Percentiles rank a stretch among this genome's conserved stretches.
phyloP scores from a whole-genome alignment of 2,113 vertebrate species.

The Sardina pilchardus region DNA sequence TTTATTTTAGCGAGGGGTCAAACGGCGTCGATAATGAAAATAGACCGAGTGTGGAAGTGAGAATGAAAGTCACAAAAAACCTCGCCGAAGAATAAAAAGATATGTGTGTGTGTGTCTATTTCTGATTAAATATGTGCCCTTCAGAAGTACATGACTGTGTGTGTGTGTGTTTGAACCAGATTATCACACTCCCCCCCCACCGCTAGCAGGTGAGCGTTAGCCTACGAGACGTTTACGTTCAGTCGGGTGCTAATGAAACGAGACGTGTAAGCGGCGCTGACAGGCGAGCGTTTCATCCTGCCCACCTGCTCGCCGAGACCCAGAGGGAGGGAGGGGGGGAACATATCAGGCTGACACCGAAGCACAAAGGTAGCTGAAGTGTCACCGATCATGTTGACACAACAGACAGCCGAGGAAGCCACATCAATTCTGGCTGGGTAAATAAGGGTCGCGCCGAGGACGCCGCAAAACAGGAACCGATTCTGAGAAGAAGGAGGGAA shows the following conservation, averaged over 20 bases:
- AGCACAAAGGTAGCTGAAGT: not conserved
- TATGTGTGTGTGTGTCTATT: constrained; percentile 31
- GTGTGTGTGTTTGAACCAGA: constrained; percentile 41
- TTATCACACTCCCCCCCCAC: not conserved
- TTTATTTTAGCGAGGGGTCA: constrained; percentile 70
- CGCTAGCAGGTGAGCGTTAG: not conserved
- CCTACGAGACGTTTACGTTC: not conserved
- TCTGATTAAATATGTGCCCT: not conserved
- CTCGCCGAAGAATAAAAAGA: constrained; percentile 51
- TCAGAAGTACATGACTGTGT: not conserved
- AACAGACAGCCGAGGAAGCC: constrained; percentile 8
- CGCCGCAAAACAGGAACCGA: constrained; percentile 54
- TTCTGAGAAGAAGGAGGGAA: constrained; percentile 55
- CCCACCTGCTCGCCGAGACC: not conserved
- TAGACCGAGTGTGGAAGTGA: not conserved
- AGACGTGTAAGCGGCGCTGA: not conserved
- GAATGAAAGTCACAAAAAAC: constrained; percentile 30
- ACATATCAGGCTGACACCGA: constrained; percentile 30
- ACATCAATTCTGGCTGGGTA: constrained; percentile 21
- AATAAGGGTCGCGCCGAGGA: constrained; percentile 46
- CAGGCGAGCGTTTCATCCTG: not conserved
- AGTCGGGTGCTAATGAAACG: not conserved
- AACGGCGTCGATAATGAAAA: constrained; percentile 69
- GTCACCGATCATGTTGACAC: constrained; percentile 18
- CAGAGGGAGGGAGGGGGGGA: constrained; percentile 23